A percentile compares a stretch with the other conserved stretches of the same genome.
These are phyloP conservation scores for Pseudococcus longispinus DNA, from an alignment of 2,888 invertebrate species.

Conservation along the genomic window DNA sequence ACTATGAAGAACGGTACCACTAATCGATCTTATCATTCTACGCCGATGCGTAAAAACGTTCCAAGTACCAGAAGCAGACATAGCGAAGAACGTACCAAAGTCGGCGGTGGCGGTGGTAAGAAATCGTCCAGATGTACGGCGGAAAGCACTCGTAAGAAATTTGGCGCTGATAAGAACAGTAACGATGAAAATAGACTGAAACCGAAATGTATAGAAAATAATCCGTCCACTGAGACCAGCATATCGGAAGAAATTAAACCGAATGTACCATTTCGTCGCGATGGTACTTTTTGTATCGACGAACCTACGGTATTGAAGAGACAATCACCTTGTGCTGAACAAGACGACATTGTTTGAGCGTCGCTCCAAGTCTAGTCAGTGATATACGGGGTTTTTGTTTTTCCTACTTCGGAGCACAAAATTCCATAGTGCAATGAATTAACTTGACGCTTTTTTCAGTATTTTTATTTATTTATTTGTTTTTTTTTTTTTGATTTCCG, in stretches of 20 bases:
- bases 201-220: constrained; percentile 36
- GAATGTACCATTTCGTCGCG: constrained; percentile 48
- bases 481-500: background rate
- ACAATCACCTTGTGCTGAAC: constrained; percentile 28
- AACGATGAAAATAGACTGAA: constrained; percentile 19
- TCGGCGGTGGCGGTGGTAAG: background rate
- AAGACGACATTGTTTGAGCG: constrained; percentile 33
- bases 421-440: constrained; percentile 2
- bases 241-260: constrained; percentile 47
- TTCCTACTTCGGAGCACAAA: constrained; percentile 20
- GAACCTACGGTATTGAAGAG: constrained; percentile 69
- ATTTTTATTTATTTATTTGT: constrained; percentile 58
- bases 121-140: background rate
- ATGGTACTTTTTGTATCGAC: constrained; percentile 76
- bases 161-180: background rate
- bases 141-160: background rate
- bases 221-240: constrained; percentile 38
- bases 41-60: constrained; percentile 44
- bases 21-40: background rate
- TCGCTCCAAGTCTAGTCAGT: background rate
- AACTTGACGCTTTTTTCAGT: constrained; percentile 30
- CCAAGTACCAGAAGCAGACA: background rate
- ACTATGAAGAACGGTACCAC: background rate
- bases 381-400: background rate
- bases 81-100: background rate